A percentile compares a stretch with the other conserved stretches of the same genome.
phyloP scores from a whole-genome alignment of 2,888 invertebrate species.

The Dryobota labecula region DNA sequence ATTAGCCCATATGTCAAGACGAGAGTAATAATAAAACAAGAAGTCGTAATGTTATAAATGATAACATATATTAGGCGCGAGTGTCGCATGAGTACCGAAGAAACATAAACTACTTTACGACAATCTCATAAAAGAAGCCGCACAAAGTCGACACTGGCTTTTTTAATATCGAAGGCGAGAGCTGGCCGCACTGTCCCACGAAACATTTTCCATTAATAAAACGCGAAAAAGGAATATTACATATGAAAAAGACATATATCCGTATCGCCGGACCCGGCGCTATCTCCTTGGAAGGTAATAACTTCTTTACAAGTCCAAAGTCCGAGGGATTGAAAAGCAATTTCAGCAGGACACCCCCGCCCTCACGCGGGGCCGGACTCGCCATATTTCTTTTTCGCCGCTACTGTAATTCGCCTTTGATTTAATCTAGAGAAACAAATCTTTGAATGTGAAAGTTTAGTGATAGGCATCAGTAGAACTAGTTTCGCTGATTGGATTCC shows the following conservation, averaged over 20 bases:
- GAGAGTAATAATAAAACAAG: constrained; percentile 51
- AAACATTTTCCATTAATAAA: constrained; percentile 91
- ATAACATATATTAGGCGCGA: constrained; percentile 62
- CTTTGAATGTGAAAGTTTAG: constrained; percentile 90
- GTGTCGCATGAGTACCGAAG: constrained; percentile 66
- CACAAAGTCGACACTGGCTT: constrained; percentile 83
- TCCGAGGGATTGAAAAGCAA: constrained; percentile 92
- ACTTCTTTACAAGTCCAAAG: constrained; percentile 92
- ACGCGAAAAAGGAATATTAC: constrained; percentile 91
- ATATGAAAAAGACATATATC: constrained; percentile 91
- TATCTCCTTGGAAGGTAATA: constrained; percentile 91
- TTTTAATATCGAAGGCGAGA: constrained; percentile 89
- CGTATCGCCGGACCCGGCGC: constrained; percentile 90
- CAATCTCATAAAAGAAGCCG: constrained; percentile 86
- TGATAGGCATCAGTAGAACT: constrained; percentile 89
- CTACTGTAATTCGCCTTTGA: constrained; percentile 90
- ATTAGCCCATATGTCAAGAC: constrained; percentile 34
- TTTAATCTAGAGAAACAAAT: constrained; percentile 91
- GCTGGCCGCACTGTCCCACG: constrained; percentile 88
- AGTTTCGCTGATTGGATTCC: constrained; percentile 89
- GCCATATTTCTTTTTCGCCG: constrained; percentile 90
- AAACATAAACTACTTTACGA: constrained; percentile 83
- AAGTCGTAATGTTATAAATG: constrained; percentile 56
- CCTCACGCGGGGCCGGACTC: constrained; percentile 87
- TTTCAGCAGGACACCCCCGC: constrained; percentile 91